These are phyloP conservation scores for Morpho deidamia DNA, from an alignment of 2,888 invertebrate species.

Conservation along the genomic window DNA sequence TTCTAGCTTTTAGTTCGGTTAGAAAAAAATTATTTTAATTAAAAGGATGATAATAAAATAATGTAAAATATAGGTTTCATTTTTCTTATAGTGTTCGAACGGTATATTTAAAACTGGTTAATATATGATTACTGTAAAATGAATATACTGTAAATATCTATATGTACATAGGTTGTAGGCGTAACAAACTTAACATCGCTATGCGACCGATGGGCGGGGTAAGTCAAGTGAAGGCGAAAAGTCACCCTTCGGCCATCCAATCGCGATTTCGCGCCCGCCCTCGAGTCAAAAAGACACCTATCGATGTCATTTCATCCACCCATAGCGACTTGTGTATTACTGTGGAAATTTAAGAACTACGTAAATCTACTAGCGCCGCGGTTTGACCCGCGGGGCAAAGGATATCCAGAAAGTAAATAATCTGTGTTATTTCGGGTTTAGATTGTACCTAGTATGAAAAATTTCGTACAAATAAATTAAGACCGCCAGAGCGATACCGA, in stretches of 20 bases:
- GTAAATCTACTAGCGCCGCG: no score
- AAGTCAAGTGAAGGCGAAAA: conserved; percentile 72
- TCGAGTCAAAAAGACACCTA: conserved; percentile 73
- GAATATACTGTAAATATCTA: not conserved
- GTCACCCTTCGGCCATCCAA: conserved; percentile 68
- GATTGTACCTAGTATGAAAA: no score
- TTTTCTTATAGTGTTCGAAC: no score
- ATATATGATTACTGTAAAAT: not conserved
- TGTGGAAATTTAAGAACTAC: not conserved
- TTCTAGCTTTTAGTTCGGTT: no score
- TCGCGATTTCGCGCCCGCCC: conserved; percentile 59
- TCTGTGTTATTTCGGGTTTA: no score
- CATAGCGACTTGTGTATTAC: conserved; percentile 23
- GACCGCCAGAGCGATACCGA: not conserved
- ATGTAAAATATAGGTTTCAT: not conserved
- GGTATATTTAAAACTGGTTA: not conserved
- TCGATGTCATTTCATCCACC: conserved; percentile 49
- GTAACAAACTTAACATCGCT: conserved; percentile 24
- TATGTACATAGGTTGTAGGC: conserved; percentile 13
- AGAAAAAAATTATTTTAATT: no score
- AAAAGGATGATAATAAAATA: not conserved
- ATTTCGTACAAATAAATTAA: no score
- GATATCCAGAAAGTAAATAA: no score
- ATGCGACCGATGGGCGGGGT: conserved; percentile 56
- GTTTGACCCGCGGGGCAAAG: no score